Evolutionary conservation across 2,888 invertebrate species (phyloP), one percentile per base, ranked within the genome.

Genomic region (Erebia ligea): DNA sequence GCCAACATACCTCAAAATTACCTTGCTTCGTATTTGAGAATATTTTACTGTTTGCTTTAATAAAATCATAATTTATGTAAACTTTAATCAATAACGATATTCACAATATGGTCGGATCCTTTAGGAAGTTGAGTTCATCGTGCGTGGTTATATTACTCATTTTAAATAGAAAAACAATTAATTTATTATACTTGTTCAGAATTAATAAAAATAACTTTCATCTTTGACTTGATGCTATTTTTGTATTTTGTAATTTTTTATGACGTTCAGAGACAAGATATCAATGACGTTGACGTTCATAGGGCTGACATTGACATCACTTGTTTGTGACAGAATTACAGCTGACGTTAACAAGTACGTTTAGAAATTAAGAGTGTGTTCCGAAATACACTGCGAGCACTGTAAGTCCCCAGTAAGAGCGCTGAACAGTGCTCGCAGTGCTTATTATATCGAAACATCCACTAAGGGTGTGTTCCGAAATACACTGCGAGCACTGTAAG

Each of bases 171-270:
- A 76, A 74, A 81, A 75, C 73, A 74, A 73, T 78, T 74, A 76
- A 62, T 48, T 80, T 78, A 80, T 80, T 77, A 82, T 80, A 78
- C 79, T 81, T 85, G 83, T 81, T 77, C 74, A 73, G 78, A 81
- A 86, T 82, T 84, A 87, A 83, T 89, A 91, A 84, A 92, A 91
- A 90, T 92, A 91, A 91, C 92, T 92, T 87, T 89, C 91, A 90
- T 91, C 86, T 87, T 86, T 84, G 84, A 86, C 85, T 87, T 84
- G 84, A 86, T 86, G 80, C 91, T 92, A 91, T 91, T 92, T 92
- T 88, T 84, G 83, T 84, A 85, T 85, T n/a, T n/a, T n/a, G n/a
- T n/a, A n/a, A n/a, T n/a, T n/a, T n/a, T 52, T 61, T 59, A 17
- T 61, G 52, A 68, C 50, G 8, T 48, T 42, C 6, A 15, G 10